Base-by-base conservation (phyloP, 2,888 invertebrate genomes). In the Drosophila aldrichi region DNA sequence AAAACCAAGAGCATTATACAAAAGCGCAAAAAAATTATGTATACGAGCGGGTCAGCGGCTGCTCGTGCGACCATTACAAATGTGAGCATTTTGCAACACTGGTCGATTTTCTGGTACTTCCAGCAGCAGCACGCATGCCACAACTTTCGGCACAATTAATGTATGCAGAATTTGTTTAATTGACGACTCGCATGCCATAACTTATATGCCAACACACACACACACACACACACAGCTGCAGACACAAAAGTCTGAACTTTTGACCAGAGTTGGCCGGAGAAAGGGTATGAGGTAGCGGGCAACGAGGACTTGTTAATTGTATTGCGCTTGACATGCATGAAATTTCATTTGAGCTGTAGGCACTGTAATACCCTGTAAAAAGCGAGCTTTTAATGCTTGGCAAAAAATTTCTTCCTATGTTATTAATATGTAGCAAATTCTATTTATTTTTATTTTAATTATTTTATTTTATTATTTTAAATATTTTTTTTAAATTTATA, bases 81-180 rank as follows among this genome's bases (percentile, higher is more conserved):
- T 82, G 81, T 60, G 68, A 63, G 25, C 22, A 68, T 48, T 64
- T 58, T 64, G 43, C 77, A 75, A 55, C 63, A 75, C 66, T 77
- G 75, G 38, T 58, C 57, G 62, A 66, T 51, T 70, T 52, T 56
- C 51, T 16, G 36, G 18, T 41, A 43, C 71, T 77, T 65, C 44
- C 67, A 29, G 40, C 62, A 29, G 40, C 62, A 38, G 59, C 70
- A 70, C 78, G 58, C 77, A 77, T 64, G 58, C 55, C 67, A 38
- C 74, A 77, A 74, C 64, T 89, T 82, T 84, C 63, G 85, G 78
- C 85, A 82, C 82, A 86, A 89, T 87, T 86, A 87, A 86, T 89
- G 88, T 69, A 75, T 80, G 88, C 84, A 74, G 77, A 88, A 83
- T 89, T 81, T 88, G 83, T 87, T 88, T 88, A 90, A 88, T 88